These are phyloP conservation scores for Megalops cyprinoides DNA, from an alignment of 2,797 vertebrate species.

Conservation along the genomic window DNA sequence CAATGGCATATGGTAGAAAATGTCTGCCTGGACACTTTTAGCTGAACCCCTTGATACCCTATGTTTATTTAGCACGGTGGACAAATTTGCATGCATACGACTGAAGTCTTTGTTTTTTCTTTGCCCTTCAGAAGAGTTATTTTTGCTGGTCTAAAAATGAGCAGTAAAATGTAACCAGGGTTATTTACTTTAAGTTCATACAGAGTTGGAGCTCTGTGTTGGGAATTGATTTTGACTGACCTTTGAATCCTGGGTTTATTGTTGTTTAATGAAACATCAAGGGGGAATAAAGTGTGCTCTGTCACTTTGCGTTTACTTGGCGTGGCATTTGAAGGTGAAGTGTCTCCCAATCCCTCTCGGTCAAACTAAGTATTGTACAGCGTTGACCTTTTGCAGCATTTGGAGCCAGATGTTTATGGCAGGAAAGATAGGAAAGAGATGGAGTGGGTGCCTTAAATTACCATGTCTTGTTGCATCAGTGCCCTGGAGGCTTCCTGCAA, in stretches of 20 bases:
- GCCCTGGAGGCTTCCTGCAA: slow-evolving; percentile 66
- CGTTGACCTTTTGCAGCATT: slow-evolving; percentile 4
- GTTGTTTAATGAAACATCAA: slow-evolving; percentile 13
- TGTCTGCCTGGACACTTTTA: slow-evolving; percentile 19
- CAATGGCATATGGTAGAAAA: slow-evolving; percentile 11
- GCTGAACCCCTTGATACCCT: slow-evolving; percentile 42
- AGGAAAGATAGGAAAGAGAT: too few species aligned
- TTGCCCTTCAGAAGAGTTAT: slow-evolving; percentile 42
- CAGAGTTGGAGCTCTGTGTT: not conserved
- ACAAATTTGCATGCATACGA: slow-evolving; percentile 54
- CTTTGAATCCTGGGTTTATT: slow-evolving; percentile 12
- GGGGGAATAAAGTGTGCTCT: slow-evolving; percentile 2
- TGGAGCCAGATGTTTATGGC: not conserved
- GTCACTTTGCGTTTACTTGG: slow-evolving; percentile 4
- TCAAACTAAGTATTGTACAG: not conserved
- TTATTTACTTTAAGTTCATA: not conserved
- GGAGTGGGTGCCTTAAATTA: slow-evolving; percentile 44
- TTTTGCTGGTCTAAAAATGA: slow-evolving; percentile 47
- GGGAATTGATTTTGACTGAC: not conserved
- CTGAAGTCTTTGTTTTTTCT: slow-evolving; percentile 45
- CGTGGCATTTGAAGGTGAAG: not conserved
- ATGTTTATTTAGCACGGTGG: slow-evolving; percentile 45
- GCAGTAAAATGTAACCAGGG: not conserved
- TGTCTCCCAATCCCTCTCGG: not conserved
- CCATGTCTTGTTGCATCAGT: slow-evolving; percentile 51